Evolutionary conservation across 2,797 vertebrate species (phyloP).

Genomic region (Australoheros facetus): DNA sequence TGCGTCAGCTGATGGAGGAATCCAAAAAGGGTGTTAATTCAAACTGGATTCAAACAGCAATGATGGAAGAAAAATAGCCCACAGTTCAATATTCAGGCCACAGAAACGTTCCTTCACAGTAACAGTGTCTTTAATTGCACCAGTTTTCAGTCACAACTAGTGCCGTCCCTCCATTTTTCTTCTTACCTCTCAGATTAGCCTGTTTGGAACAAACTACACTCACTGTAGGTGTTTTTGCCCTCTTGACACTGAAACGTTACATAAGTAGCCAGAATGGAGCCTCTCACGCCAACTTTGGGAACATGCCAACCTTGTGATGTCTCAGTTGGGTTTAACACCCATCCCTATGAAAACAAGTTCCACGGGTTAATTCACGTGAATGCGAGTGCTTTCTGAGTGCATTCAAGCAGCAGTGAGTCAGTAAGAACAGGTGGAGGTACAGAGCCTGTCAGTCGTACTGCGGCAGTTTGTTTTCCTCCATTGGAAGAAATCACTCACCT

Average conservation of each 20-base stretch:
- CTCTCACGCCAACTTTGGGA: neutral
- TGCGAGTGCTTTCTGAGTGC: neutral
- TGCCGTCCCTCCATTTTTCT: neutral
- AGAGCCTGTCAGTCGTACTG: neutral
- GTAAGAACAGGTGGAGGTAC: constrained; percentile 16
- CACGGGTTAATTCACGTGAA: neutral
- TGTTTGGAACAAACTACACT: accelerated
- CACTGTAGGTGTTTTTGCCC: neutral
- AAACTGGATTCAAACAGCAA: neutral
- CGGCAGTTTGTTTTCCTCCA: constrained; percentile 23
- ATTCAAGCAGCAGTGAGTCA: neutral
- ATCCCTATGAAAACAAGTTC: neutral
- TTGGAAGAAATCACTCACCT: constrained; percentile 11
- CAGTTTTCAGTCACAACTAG: neutral
- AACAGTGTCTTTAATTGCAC: neutral
- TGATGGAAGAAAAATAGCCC: neutral
- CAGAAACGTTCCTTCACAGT: neutral
- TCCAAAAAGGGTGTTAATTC: neutral
- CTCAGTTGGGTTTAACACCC: neutral
- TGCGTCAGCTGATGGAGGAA: too few species aligned
- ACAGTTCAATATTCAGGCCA: neutral
- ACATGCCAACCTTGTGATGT: neutral
- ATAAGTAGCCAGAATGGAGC: neutral
- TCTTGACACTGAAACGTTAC: neutral
- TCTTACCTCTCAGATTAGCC: neutral